Conservation (phyloP, 2,113 vertebrate species). For the Hyperoodon ampullatus region DNA sequence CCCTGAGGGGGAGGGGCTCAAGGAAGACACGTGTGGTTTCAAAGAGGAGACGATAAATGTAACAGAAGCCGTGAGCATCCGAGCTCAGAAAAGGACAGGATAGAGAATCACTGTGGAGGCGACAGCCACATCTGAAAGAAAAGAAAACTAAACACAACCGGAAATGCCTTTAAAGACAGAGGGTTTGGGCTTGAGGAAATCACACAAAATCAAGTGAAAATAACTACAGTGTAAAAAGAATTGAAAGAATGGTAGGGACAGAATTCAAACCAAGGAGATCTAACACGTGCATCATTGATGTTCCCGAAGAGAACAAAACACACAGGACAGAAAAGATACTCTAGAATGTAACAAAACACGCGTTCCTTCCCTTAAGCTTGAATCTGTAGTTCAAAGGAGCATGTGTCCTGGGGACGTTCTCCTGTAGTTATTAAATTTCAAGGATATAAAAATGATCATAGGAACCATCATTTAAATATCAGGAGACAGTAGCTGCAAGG, state of each 20-base stretch:
- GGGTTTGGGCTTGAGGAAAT: background rate
- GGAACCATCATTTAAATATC: background rate
- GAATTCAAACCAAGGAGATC: background rate
- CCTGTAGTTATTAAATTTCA: fast-evolving
- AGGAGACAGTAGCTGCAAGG: background rate
- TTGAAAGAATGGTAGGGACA: fast-evolving
- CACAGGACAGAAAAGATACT: fast-evolving
- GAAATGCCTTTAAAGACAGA: too few species aligned
- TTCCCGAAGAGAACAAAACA: background rate
- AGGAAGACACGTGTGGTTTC: background rate
- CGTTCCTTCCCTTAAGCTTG: fast-evolving
- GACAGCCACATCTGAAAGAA: background rate
- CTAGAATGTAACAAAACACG: fast-evolving
- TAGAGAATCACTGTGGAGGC: background rate
- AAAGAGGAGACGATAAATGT: background rate
- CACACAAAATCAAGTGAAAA: background rate
- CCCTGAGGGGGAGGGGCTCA: background rate
- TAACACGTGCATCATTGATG: fast-evolving
- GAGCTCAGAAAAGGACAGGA: too few species aligned
- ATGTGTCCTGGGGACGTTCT: fast-evolving
- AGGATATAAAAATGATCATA: fast-evolving
- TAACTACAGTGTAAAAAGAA: fast-evolving
- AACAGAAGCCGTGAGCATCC: fast-evolving
- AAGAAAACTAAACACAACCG: background rate
- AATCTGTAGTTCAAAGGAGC: fast-evolving